Evolutionary conservation across 2,113 vertebrate genomes (phyloP), one percentile per base, ranked within the genome.

Genomic region (Glareola pratincola): DNA sequence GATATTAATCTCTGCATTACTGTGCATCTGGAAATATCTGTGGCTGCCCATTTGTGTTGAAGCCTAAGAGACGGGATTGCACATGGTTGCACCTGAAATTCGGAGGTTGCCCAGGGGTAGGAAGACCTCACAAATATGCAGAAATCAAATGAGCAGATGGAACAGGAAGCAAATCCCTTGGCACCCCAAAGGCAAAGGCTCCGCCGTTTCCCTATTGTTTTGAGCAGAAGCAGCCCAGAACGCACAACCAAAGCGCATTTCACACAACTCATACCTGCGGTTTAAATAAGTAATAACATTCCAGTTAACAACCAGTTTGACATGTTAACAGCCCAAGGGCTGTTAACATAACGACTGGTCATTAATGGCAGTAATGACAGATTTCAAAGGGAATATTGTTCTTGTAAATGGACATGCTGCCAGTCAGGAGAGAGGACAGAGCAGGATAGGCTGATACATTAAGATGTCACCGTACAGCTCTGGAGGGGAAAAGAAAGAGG

Each of bases 261-360:
- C 78, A 88, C 66, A 90, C 59, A 92, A 92, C 78, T 82, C 89
- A 84, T 94, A 96, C 90, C 69, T 96, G 93, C 8, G 36, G 90
- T 95, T 97, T 97, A 96, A 98, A 96, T 92, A 97, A 97, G 94
- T 97, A 94, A 93, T 94, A 98, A 94, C 81, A 92, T 96, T 93
- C 85, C 85, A 95, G 79, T 95, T 97, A 97, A 97, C 96, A 97
- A 96, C 94, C 91, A 96, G 94, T 94, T 91, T 96, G 96, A 97
- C 97, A 96, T 84, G 94, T 97, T 97, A 98, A 97, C 97, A 97
- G 92, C 93, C 94, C 54, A 12, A 8, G 81, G 94, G 94, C 86
- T 98, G 94, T 97, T 98, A 98, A 97, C 93, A 87, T 97, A 98
- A 98, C 95, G 97, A 97, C 97, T 95, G 94, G 95, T 94, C 92